Base-by-base conservation (phyloP, 2,888 invertebrate species). In the Drosophila greeni region DNA sequence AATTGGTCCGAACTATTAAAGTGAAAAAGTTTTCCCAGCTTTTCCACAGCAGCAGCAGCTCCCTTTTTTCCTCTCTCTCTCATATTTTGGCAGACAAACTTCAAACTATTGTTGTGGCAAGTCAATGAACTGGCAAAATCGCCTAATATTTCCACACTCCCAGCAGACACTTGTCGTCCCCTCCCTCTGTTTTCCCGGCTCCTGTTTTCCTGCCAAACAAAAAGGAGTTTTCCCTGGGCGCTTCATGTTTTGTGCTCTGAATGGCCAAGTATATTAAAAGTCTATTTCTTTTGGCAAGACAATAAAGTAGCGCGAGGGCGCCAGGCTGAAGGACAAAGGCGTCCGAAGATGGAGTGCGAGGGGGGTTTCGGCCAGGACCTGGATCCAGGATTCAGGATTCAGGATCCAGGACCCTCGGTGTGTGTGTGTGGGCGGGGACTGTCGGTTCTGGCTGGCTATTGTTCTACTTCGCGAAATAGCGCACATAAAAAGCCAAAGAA, bases 231-330 rank as follows among this genome's bases (percentile, higher is more conserved):
- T 58, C 55, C 40, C 56, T 11, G 57, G 57, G 16, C 40, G 58
- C 59, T 59, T 11, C 23, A 18, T 59, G 58, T 40, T 52, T 31
- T 52, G 69, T 59, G 60, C 51, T 37, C 42, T 39, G 68, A 42
- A 73, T 74, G 75, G 73, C 60, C 71, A 53, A 75, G 82, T 79
- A 82, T 79, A 79, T 79, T 79, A 79, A 79, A 79, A 84, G 84
- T 84, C 79, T 84, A 79, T 79, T 79, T 79, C 84, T 84, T 82
- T 82, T 69, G 82, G 82, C 76, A 79, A 84, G 79, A 79, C 84
- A 82, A 79, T 79, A 79, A 84, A 78, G 67, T 72, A 73, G 72
- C 48, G 65, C 58, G 56, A 57, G 62, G 55, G 49, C 49, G 55
- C 64, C 55, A 36, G 55, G 66, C 67, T 68, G 66, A 51, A 43